phyloP scores from a whole-genome alignment of 2,888 invertebrate species.

The Lasioglossum malachurum region DNA sequence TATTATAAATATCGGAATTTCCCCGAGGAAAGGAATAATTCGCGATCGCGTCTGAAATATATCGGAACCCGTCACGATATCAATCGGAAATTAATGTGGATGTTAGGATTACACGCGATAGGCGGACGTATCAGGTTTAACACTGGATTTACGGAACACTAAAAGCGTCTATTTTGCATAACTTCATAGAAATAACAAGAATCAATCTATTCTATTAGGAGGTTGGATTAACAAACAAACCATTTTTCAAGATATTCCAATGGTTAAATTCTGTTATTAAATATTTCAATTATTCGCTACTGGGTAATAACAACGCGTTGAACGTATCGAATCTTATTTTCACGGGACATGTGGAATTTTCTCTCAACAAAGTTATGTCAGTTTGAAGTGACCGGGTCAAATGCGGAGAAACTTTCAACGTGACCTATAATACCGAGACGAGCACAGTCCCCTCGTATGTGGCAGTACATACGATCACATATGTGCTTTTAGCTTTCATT shows the following conservation, averaged over 20 bases:
- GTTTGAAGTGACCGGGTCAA: conserved; percentile 1
- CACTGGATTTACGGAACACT: too few species aligned
- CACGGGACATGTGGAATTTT: background rate
- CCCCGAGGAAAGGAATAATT: conserved; percentile 8
- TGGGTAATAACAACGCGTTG: background rate
- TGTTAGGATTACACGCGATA: background rate
- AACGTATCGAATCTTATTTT: background rate
- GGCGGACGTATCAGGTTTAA: background rate
- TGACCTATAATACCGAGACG: background rate
- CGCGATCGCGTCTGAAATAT: background rate
- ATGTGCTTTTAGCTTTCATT: conserved; percentile 1
- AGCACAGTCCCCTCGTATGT: background rate
- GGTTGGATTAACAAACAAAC: too few species aligned
- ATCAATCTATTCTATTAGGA: too few species aligned
- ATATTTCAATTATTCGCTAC: background rate
- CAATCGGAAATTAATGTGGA: background rate
- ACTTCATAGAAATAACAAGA: too few species aligned
- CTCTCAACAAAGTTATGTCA: background rate
- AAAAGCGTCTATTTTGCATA: too few species aligned
- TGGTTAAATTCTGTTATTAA: background rate
- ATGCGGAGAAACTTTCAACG: background rate
- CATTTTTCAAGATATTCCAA: background rate
- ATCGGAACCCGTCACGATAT: background rate
- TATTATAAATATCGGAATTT: conserved; percentile 29
- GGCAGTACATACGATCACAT: background rate